A percentile compares a stretch with the other conserved stretches of the same genome.
These are phyloP conservation scores for Mormyrus lacerda DNA, from an alignment of 2,113 vertebrate species.

Conservation along the genomic window DNA sequence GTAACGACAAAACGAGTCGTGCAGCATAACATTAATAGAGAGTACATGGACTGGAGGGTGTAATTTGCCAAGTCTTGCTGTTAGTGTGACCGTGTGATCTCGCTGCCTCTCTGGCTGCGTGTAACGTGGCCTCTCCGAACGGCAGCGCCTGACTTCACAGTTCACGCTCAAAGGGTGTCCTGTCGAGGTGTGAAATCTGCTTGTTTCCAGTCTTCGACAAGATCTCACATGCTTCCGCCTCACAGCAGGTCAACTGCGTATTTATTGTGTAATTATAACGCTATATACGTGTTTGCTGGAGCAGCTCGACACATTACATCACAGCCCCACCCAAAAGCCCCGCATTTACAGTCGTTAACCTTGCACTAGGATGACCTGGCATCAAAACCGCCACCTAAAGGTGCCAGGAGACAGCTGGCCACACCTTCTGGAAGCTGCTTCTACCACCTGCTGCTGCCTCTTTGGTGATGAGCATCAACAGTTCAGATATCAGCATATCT, in stretches of 20 bases:
- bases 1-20: not conserved
- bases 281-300: not conserved
- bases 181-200: not conserved
- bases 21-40: not conserved
- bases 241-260: not conserved
- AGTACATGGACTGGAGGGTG: conserved; percentile 16
- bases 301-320: not conserved
- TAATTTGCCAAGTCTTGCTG: not conserved
- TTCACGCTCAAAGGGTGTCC: not conserved
- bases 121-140: conserved; percentile 16
- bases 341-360: not conserved
- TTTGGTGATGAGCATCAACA: not conserved
- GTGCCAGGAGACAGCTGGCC: not conserved
- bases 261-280: not conserved
- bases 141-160: not conserved
- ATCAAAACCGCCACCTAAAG: not conserved
- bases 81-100: not conserved
- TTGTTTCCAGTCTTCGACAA: not conserved
- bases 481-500: not conserved
- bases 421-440: not conserved
- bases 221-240: not conserved
- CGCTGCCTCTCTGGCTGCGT: too few relatives aligned
- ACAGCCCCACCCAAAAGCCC: not conserved
- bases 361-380: not conserved
- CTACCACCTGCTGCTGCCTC: not conserved